Percentiles rank a stretch among this genome's conserved stretches.
These are phyloP conservation scores for Spea hammondii DNA, from an alignment of 2,797 vertebrate genomes.

Conservation along the genomic window DNA sequence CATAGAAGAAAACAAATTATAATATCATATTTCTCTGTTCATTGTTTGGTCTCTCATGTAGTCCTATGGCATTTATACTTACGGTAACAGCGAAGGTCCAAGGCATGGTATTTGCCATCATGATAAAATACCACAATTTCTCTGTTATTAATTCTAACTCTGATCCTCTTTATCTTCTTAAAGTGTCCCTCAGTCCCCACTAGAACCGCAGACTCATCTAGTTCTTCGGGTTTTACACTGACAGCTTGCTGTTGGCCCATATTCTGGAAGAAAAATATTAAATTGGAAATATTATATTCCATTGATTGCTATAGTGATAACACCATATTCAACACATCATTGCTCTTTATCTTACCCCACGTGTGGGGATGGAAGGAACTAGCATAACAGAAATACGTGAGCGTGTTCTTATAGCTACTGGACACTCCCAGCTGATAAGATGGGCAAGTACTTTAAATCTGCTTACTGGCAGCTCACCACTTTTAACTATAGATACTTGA, in stretches of 20 bases:
- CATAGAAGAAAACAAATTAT: background rate
- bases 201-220: constrained; percentile 58
- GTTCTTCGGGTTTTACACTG: constrained; percentile 34
- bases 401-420: background rate
- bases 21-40: no score
- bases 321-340: no score
- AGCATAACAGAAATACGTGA: background rate
- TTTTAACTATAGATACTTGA: no score
- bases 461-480: no score
- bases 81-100: constrained; percentile 93
- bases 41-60: no score
- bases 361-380: background rate
- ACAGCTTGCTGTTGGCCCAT: constrained; percentile 52
- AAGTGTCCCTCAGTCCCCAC: constrained; percentile 82
- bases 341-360: background rate
- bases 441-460: constrained; percentile 11
- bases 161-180: constrained; percentile 69
- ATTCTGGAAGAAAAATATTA: constrained; percentile 47
- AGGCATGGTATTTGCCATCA: constrained; percentile 75
- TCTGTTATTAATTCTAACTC: constrained; percentile 73
- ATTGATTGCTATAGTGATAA: no score
- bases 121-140: constrained; percentile 84
- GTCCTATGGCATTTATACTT: constrained; percentile 62
- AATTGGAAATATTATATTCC: background rate
- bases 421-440: constrained; percentile 39